Conservation (phyloP, 2,113 vertebrate species). For the Eira barbara region DNA sequence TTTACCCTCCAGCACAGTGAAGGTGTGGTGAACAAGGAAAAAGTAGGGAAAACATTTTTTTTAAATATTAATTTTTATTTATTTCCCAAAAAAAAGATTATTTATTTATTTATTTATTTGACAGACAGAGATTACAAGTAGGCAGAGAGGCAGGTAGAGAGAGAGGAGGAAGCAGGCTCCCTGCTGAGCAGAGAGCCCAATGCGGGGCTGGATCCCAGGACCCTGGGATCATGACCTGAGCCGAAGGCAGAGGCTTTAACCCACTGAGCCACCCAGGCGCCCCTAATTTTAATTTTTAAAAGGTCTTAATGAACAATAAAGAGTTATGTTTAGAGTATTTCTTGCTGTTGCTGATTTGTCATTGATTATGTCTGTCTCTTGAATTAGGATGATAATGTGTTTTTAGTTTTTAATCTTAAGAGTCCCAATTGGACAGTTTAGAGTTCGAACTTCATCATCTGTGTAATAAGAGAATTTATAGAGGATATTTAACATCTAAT, state of each 20-base stretch:
- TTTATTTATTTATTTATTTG: too few relatives aligned
- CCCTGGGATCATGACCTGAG: too few relatives aligned
- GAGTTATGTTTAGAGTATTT: neutral
- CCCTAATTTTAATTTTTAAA: neutral
- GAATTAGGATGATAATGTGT: neutral
- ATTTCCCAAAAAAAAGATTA: too few relatives aligned
- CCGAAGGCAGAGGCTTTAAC: too few relatives aligned
- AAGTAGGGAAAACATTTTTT: neutral
- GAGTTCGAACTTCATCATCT: constrained; percentile 46
- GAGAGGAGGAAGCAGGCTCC: too few relatives aligned
- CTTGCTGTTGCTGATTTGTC: constrained; percentile 31
- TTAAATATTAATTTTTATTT: neutral
- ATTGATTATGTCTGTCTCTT: constrained; percentile 44
- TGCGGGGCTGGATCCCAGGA: too few relatives aligned
- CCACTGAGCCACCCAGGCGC: too few relatives aligned
- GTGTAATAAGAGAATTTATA: constrained; percentile 45
- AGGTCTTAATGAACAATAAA: neutral
- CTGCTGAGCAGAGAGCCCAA: too few relatives aligned
- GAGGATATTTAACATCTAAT: constrained; percentile 42
- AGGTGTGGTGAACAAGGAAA: neutral
- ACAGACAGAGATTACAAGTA: too few relatives aligned
- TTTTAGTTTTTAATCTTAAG: constrained; percentile 33
- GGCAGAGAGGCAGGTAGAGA: too few relatives aligned
- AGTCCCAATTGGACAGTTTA: neutral
- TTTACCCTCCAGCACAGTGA: neutral